These are phyloP conservation scores for Aromia moschata DNA, from an alignment of 2,888 invertebrate species.

Conservation along the genomic window DNA sequence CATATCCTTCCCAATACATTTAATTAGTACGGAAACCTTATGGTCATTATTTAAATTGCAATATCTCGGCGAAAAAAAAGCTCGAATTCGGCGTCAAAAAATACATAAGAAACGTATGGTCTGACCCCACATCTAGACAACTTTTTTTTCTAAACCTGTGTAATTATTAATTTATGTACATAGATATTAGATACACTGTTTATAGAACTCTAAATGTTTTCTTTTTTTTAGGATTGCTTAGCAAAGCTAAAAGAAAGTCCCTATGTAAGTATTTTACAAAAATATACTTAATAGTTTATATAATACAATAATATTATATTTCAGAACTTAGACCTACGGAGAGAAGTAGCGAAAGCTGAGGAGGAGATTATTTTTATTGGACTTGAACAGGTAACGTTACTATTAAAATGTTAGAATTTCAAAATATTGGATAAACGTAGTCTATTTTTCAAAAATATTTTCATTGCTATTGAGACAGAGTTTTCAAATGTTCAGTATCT, in stretches of 20 bases:
- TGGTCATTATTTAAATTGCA: no score
- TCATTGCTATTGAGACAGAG: no score
- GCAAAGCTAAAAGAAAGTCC: not conserved
- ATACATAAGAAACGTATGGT: no score
- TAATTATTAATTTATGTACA: not conserved
- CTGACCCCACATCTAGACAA: no score
- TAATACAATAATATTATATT: slow-evolving; percentile 27
- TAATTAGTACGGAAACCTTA: no score
- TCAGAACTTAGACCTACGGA: slow-evolving; percentile 56
- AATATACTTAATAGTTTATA: not conserved
- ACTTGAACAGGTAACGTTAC: slow-evolving; percentile 56
- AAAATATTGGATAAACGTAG: no score
- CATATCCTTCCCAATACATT: no score
- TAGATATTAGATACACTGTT: not conserved
- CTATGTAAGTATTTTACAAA: slow-evolving; percentile 8
- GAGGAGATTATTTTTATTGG: slow-evolving; percentile 58
- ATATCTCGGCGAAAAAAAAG: no score
- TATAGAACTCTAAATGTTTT: not conserved
- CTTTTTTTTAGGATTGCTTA: not conserved
- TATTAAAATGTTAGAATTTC: slow-evolving; percentile 5
- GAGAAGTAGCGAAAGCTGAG: slow-evolving; percentile 56
- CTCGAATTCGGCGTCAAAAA: no score
- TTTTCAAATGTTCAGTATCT: no score
- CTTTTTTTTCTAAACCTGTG: no score
- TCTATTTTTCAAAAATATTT: no score